Base-by-base conservation (phyloP, 2,113 vertebrate species). In the Corapipo altera region DNA sequence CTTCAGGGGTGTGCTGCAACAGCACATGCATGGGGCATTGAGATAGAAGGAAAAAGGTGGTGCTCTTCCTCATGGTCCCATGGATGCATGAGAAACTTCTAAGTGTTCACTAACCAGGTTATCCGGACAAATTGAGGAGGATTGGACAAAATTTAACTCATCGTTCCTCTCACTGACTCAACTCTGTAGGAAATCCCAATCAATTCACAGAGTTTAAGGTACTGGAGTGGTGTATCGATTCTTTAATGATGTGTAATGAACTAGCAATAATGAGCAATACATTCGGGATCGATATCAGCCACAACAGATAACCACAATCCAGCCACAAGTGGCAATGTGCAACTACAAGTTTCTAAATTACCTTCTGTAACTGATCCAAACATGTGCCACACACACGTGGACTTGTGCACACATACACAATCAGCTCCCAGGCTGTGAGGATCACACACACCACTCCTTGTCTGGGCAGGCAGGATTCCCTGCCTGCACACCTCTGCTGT, bases 381-480 rank as follows among this genome's bases (percentile, higher is more conserved):
- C 9, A 2, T 3, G 26, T 48, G 19, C 37, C 48, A 22, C 39
- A 20, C 0, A 4, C 21, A 57, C 15, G 30, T 11, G 41, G 33
- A 23, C 5, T 12, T 55, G 22, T 61, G 18, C 18, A 14, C 8
- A 5, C 23, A 8, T 20, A 35, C 37, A 15, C 7, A 48, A 1
- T 1, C 5, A 5, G 5, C 41, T 39, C 11, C 39, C 61, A 58
- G 9, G 28, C 43, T 44, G 37, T 32, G 35, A 32, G 49, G 11
- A 24, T 66, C 41, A 23, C n/a, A n/a, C 9, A 8, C 0, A 1
- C 3, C 16, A 17, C 32, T 43, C 24, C n/a, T 54, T 1, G 0
- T 15, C 12, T 9, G 24, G 48, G n/a, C 0, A 0, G 33, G 20
- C 15, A 39, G 62, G 30, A 48, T 6, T 5, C 3, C 21, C n/a